A percentile compares a stretch with the other conserved stretches of the same genome.
phyloP scores from a whole-genome alignment of 2,888 invertebrate species.

The Clostera curtula region DNA sequence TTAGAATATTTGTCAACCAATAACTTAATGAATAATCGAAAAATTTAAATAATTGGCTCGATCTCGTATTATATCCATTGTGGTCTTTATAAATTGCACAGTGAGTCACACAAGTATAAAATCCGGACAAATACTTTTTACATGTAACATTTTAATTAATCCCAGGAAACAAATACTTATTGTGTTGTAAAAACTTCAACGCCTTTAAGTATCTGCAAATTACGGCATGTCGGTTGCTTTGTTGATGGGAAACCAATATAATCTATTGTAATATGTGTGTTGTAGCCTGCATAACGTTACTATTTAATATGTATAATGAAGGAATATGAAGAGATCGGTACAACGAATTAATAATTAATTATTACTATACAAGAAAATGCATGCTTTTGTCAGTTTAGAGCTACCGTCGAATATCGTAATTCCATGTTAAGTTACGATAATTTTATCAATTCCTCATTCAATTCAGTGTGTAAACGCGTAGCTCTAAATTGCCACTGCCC shows the following conservation, averaged over 20 bases:
- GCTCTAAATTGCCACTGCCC: constrained; percentile 50
- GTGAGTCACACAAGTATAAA: constrained; percentile 65
- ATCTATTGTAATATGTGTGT: constrained; percentile 72
- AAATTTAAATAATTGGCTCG: constrained; percentile 40
- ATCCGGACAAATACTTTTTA: constrained; percentile 50
- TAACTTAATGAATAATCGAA: constrained; percentile 52
- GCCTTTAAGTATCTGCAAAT: constrained; percentile 71
- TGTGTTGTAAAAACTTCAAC: constrained; percentile 44
- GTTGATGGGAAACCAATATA: constrained; percentile 69
- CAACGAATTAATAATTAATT: constrained; percentile 71
- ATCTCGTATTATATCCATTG: constrained; percentile 63
- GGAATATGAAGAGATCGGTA: constrained; percentile 67
- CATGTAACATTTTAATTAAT: constrained; percentile 25
- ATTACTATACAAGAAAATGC: constrained; percentile 67
- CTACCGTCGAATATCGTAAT: constrained; percentile 18
- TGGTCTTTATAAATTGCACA: constrained; percentile 65
- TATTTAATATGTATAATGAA: constrained; percentile 50
- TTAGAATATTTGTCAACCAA: constrained; percentile 71
- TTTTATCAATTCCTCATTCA: constrained; percentile 50
- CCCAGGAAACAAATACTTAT: too few species aligned
- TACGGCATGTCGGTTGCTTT: constrained; percentile 68
- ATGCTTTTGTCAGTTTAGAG: constrained; percentile 48
- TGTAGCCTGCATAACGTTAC: constrained; percentile 66
- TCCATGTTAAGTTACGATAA: constrained; percentile 14
- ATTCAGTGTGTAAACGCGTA: constrained; percentile 35